phyloP scores from a whole-genome alignment of 2,797 vertebrate species.

The Microchirus variegatus region DNA sequence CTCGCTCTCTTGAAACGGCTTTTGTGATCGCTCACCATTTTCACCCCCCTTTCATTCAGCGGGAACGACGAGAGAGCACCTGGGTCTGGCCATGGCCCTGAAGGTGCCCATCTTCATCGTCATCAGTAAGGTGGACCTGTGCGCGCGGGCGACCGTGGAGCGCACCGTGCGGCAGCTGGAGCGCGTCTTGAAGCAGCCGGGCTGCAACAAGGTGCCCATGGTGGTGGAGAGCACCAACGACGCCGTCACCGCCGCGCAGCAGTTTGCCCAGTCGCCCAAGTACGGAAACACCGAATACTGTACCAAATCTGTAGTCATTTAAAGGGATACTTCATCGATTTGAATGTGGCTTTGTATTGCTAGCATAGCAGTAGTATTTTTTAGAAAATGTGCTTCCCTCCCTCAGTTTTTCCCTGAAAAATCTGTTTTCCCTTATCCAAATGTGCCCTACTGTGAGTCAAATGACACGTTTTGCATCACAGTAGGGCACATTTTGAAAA shows the following conservation, averaged over 20 bases:
- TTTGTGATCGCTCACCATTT: background rate
- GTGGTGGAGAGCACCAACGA: slow-evolving; percentile 89
- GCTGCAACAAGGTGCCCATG: slow-evolving; percentile 96
- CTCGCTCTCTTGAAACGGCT: too few species aligned
- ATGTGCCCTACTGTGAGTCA: too few species aligned
- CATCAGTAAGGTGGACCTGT: slow-evolving; percentile 96
- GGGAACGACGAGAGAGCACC: slow-evolving; percentile 95
- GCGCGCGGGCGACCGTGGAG: slow-evolving; percentile 89
- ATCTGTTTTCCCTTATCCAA: too few species aligned
- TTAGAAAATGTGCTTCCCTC: too few species aligned
- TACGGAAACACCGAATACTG: slow-evolving; percentile 33
- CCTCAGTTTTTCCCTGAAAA: too few species aligned
- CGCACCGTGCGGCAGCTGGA: slow-evolving; percentile 95
- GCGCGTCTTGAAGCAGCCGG: slow-evolving; percentile 93
- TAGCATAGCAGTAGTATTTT: too few species aligned
- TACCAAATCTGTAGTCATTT: background rate
- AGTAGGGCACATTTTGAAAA: too few species aligned
- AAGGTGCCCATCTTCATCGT: slow-evolving; percentile 99
- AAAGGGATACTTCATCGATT: too few species aligned
- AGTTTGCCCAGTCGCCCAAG: slow-evolving; percentile 90
- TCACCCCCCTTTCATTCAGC: slow-evolving; percentile 68
- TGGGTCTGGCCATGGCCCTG: slow-evolving; percentile 95
- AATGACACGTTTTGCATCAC: too few species aligned
- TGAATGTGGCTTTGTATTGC: too few species aligned
- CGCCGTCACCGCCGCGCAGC: slow-evolving; percentile 96